Conservation (phyloP, 2,797 vertebrate genomes). For the Parauchenoglanis punctatus region DNA sequence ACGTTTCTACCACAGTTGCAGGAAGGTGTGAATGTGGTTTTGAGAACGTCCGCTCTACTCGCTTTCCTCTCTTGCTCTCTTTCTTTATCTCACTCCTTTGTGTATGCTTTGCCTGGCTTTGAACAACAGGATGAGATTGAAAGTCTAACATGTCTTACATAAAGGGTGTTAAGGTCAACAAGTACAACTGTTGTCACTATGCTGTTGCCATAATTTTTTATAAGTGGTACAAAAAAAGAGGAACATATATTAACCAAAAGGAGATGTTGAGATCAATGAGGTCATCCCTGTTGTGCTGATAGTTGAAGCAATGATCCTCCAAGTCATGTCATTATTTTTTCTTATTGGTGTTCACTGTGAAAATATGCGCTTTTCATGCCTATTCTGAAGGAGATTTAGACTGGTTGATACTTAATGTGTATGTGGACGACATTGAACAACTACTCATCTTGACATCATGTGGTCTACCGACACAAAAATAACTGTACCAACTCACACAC, state of each 20-base stretch:
- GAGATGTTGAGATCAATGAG: slow-evolving; percentile 51
- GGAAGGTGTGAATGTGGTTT: slow-evolving; percentile 65
- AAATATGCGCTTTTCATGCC: not conserved
- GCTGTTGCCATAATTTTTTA: not conserved
- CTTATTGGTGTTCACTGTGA: not conserved
- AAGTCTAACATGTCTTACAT: not conserved
- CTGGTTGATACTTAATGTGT: not conserved
- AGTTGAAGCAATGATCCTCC: not conserved
- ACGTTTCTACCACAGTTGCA: slow-evolving; percentile 45
- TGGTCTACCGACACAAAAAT: slow-evolving; percentile 62
- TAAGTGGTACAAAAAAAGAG: slow-evolving; percentile 29
- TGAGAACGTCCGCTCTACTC: slow-evolving; percentile 30
- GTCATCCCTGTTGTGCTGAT: slow-evolving; percentile 19
- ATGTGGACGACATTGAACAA: slow-evolving; percentile 57
- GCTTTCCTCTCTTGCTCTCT: slow-evolving; percentile 24
- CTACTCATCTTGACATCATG: slow-evolving; percentile 59
- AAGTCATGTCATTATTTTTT: not conserved
- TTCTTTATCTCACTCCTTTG: slow-evolving; percentile 10
- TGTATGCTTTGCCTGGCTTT: slow-evolving; percentile 28
- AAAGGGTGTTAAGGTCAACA: slow-evolving; percentile 25
- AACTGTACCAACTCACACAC: slow-evolving; percentile 52
- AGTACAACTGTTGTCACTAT: not conserved
- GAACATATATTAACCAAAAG: slow-evolving; percentile 44
- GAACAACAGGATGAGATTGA: slow-evolving; percentile 26
- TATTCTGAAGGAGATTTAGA: not conserved